Conservation (phyloP, 1,140 invertebrate species). For the Trichonephila clavata region DNA sequence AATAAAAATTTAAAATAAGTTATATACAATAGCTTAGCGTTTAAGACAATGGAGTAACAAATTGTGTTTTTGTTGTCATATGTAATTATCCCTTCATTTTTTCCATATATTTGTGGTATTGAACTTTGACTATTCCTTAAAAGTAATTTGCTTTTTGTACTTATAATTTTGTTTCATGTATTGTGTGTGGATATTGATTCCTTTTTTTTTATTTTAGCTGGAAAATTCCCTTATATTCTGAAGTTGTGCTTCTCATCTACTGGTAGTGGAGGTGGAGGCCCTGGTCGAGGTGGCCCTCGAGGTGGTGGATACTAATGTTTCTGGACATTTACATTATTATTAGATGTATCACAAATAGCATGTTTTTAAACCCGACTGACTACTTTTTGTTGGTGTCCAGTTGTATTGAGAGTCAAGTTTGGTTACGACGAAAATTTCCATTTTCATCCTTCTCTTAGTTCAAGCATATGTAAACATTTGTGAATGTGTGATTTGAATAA, state of each 20-base stretch:
- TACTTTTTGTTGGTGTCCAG: neutral
- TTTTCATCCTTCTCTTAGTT: conserved; percentile 1
- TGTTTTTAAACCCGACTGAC: neutral
- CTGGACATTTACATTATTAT: neutral
- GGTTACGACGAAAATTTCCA: neutral
- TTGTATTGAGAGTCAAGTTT: neutral
- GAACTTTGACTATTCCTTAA: too few relatives aligned
- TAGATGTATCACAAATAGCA: neutral
- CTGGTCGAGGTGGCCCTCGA: neutral
- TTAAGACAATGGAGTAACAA: too few relatives aligned
- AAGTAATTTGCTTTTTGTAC: neutral
- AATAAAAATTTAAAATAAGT: too few relatives aligned
- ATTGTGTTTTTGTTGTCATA: too few relatives aligned
- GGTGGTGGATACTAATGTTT: neutral
- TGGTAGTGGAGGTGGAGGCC: conserved; percentile 44
- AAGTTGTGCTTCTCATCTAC: conserved; percentile 93
- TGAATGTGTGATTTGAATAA: neutral
- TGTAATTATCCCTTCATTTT: too few relatives aligned
- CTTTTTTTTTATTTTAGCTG: conserved; percentile 85
- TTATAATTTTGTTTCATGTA: neutral
- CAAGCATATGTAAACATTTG: neutral
- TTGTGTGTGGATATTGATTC: conserved; percentile 10
- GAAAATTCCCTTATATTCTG: conserved; percentile 98
- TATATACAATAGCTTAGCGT: too few relatives aligned
- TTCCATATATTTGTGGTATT: too few relatives aligned